These are phyloP conservation scores for Chrysomela aeneicollis DNA, from an alignment of 2,888 invertebrate species.

Conservation along the genomic window DNA sequence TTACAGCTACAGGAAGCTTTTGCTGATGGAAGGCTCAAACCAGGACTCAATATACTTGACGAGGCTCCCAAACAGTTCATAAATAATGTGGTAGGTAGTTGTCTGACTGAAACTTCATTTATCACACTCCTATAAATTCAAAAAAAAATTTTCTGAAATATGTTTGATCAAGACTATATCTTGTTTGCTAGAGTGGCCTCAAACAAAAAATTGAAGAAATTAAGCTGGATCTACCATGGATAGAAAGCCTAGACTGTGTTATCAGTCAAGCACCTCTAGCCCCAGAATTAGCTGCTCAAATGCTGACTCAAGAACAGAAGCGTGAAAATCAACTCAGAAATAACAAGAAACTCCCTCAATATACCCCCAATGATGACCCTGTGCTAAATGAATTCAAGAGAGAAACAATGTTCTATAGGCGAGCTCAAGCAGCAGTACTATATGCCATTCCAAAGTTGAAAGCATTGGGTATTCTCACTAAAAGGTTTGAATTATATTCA, in stretches of 20 bases:
- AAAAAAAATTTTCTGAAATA: too few relatives aligned
- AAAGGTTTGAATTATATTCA: conserved; percentile 51
- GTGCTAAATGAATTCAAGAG: conserved; percentile 90
- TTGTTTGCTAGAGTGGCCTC: conserved; percentile 64
- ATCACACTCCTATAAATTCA: too few relatives aligned
- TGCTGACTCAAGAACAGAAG: conserved; percentile 78
- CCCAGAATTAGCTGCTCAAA: conserved; percentile 81
- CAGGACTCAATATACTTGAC: conserved; percentile 80
- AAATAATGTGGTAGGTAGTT: conserved; percentile 76
- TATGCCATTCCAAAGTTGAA: conserved; percentile 81
- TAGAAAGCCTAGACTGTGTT: conserved; percentile 83
- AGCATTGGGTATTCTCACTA: conserved; percentile 77
- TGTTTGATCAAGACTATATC: too few relatives aligned
- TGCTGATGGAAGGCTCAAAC: conserved; percentile 82
- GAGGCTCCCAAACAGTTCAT: conserved; percentile 66
- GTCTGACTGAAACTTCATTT: conserved; percentile 28
- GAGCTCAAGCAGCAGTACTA: conserved; percentile 86
- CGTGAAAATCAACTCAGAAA: conserved; percentile 72
- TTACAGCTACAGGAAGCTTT: conserved; percentile 89
- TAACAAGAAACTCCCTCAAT: conserved; percentile 72
- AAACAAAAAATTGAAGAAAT: conserved; percentile 77
- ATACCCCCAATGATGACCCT: conserved; percentile 75
- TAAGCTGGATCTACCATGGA: conserved; percentile 79
- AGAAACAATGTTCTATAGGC: conserved; percentile 86
- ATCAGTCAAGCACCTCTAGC: conserved; percentile 83